These are phyloP conservation scores for Dryobotodes eremita DNA, from an alignment of 2,888 invertebrate species.

Conservation along the genomic window DNA sequence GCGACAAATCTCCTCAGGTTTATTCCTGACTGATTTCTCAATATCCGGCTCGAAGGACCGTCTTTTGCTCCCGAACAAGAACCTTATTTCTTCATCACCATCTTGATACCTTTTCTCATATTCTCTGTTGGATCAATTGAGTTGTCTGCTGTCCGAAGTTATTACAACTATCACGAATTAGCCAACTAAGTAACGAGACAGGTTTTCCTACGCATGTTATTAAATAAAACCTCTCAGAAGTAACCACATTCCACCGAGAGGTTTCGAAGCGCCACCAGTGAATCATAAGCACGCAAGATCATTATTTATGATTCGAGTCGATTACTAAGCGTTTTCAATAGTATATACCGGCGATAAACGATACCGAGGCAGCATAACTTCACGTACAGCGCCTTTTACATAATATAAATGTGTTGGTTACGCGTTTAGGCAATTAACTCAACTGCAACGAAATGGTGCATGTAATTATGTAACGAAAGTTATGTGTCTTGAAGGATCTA, in stretches of 20 bases:
- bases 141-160: not conserved
- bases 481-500: not conserved
- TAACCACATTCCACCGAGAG: slow-evolving; percentile 57
- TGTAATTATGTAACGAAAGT: slow-evolving; percentile 32
- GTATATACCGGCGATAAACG: slow-evolving; percentile 41
- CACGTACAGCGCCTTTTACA: slow-evolving; percentile 49
- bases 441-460: slow-evolving; percentile 31
- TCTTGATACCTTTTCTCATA: not conserved
- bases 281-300: slow-evolving; percentile 57
- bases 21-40: slow-evolving; percentile 2
- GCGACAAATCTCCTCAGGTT: not conserved
- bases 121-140: not conserved
- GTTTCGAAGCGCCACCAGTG: slow-evolving; percentile 56
- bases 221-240: slow-evolving; percentile 25
- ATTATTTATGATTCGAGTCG: slow-evolving; percentile 58
- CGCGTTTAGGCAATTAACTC: slow-evolving; percentile 33
- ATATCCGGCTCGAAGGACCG: slow-evolving; percentile 22
- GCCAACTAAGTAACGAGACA: slow-evolving; percentile 28
- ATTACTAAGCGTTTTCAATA: slow-evolving; percentile 47
- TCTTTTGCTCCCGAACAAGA: not conserved
- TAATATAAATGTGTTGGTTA: slow-evolving; percentile 42
- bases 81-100: not conserved
- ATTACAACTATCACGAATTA: slow-evolving; percentile 16
- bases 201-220: slow-evolving; percentile 39
- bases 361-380: slow-evolving; percentile 53